phyloP scores from a whole-genome alignment of 2,797 vertebrate genomes.

The Fistularia commersonii region DNA sequence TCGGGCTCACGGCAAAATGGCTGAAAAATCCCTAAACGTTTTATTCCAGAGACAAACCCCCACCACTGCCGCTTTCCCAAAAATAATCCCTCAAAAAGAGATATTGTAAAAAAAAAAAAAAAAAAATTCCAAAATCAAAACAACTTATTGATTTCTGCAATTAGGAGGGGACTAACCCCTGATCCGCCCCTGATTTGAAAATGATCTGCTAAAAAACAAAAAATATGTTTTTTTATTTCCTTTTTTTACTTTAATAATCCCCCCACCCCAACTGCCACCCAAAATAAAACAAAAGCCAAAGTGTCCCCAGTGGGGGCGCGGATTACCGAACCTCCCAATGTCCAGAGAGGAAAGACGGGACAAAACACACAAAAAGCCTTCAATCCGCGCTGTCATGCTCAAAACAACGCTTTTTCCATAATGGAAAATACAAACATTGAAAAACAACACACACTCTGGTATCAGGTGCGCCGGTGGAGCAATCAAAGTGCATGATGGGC shows the following conservation, averaged over 20 bases:
- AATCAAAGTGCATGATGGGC: too few relatives aligned
- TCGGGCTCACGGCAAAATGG: too few relatives aligned
- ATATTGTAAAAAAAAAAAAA: background rate
- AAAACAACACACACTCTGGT: too few relatives aligned
- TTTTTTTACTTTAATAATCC: constrained; percentile 30
- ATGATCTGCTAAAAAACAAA: constrained; percentile 19
- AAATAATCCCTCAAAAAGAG: too few relatives aligned
- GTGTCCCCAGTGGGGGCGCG: constrained; percentile 20
- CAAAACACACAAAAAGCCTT: constrained; percentile 6
- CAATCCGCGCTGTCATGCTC: background rate
- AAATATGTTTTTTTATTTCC: constrained; percentile 24
- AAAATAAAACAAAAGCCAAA: constrained; percentile 40
- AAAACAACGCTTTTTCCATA: background rate
- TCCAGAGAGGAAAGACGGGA: constrained; percentile 8
- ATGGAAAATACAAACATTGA: too few relatives aligned
- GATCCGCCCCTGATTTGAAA: constrained; percentile 16
- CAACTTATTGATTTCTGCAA: constrained; percentile 21
- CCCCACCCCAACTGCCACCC: background rate
- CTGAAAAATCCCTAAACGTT: too few relatives aligned
- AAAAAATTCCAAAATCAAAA: background rate
- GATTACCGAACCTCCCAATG: constrained; percentile 24
- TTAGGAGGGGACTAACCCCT: constrained; percentile 25
- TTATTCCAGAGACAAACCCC: too few relatives aligned
- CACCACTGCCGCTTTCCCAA: too few relatives aligned
- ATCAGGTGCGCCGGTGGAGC: background rate